phyloP scores from a whole-genome alignment of 2,113 vertebrate species.

The Polyodon spathula region DNA sequence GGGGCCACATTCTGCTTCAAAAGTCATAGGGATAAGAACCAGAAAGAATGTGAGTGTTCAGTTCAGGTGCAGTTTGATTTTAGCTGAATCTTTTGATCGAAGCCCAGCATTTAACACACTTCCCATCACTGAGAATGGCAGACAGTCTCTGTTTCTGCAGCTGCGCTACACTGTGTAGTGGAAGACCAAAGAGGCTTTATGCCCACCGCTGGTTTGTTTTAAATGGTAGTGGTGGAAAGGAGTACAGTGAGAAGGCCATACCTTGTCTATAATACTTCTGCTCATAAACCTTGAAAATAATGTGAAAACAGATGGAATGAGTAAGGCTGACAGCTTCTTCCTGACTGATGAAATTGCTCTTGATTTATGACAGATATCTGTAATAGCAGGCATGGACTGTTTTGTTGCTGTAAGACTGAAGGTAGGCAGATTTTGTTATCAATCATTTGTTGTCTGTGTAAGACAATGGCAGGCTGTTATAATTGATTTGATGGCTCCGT shows the following conservation, averaged over 20 bases:
- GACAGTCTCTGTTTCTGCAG: not conserved
- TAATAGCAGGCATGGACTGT: conserved; percentile 63
- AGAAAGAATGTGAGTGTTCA: no score
- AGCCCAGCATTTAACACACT: not conserved
- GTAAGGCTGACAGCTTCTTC: conserved; percentile 55
- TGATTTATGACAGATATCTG: conserved; percentile 80
- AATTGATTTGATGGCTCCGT: conserved; percentile 59
- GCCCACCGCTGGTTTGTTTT: not conserved
- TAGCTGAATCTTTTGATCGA: not conserved
- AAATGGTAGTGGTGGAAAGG: not conserved
- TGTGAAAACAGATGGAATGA: conserved; percentile 52
- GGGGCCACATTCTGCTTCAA: no score
- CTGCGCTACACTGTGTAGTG: not conserved
- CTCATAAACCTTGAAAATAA: conserved; percentile 31
- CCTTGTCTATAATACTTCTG: not conserved
- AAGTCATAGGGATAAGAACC: no score
- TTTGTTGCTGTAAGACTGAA: conserved; percentile 74
- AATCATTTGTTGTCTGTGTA: conserved; percentile 59
- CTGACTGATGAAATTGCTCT: conserved; percentile 69
- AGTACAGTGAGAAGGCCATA: not conserved
- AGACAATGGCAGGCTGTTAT: conserved; percentile 48
- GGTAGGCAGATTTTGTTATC: conserved; percentile 77
- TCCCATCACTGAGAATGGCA: not conserved
- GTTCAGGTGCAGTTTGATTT: no score
- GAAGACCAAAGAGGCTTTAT: not conserved